Evolutionary conservation across 2,888 invertebrate genomes (phyloP).

Genomic region (Andrena chrysosceles): DNA sequence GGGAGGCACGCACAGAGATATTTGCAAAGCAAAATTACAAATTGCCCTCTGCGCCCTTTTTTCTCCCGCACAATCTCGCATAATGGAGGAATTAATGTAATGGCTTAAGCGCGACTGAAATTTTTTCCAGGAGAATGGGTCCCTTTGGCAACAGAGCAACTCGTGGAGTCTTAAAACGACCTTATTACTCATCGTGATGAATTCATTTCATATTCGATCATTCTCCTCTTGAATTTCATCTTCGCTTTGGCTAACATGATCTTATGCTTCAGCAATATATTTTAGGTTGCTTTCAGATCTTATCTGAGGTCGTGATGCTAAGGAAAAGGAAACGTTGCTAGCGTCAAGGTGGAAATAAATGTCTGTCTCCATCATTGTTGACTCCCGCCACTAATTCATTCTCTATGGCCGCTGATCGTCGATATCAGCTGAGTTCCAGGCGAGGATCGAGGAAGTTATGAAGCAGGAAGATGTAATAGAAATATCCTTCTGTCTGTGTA

Average conservation of each 20-base stretch:
- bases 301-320: background rate
- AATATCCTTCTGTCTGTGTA: constrained; percentile 29
- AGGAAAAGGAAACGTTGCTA: constrained; percentile 15
- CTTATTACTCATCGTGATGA: no score
- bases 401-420: constrained; percentile 45
- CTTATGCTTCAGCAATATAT: background rate
- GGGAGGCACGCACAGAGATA: constrained; percentile 10
- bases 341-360: constrained; percentile 18
- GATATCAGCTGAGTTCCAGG: constrained; percentile 25
- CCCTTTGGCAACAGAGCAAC: background rate
- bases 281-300: background rate
- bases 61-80: background rate
- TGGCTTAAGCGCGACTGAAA: background rate
- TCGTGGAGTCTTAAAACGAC: background rate
- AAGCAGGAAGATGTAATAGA: constrained; percentile 50
- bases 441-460: constrained; percentile 5
- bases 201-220: no score
- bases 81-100: constrained; percentile 23
- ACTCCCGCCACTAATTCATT: constrained; percentile 49
- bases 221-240: no score
- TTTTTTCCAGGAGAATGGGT: background rate
- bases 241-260: background rate
- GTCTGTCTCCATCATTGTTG: constrained; percentile 36
- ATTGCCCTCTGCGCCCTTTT: background rate
- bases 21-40: constrained; percentile 38